phyloP scores from a whole-genome alignment of 2,113 vertebrate species.

The Mus pahari region DNA sequence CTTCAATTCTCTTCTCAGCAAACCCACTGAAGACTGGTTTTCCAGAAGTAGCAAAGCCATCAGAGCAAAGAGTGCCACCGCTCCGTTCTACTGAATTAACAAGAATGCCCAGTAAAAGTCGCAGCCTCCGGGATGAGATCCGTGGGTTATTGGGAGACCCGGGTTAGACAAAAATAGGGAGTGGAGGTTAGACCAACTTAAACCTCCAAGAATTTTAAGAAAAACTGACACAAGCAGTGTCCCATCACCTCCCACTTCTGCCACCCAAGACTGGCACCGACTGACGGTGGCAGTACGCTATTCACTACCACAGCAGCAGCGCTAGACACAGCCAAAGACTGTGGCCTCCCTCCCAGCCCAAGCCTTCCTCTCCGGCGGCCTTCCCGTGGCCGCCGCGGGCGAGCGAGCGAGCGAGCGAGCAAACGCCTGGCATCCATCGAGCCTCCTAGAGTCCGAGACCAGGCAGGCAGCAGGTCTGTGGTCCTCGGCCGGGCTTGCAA shows the following conservation, averaged over 20 bases:
- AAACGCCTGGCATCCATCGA: not conserved
- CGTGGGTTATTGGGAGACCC: conserved; percentile 31
- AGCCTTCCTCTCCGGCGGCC: not conserved
- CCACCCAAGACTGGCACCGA: not conserved
- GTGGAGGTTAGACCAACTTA: not conserved
- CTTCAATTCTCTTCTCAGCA: not conserved
- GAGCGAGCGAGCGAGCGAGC: not conserved
- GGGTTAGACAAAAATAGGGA: conserved; percentile 50
- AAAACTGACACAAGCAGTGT: conserved; percentile 9
- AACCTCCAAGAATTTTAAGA: conserved; percentile 12
- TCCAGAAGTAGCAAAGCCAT: conserved; percentile 37
- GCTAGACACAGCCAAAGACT: not conserved
- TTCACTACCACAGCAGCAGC: not conserved
- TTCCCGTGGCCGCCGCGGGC: not conserved
- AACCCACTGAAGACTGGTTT: not conserved
- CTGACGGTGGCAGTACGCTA: not conserved
- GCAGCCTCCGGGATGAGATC: not conserved
- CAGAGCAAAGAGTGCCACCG: not conserved
- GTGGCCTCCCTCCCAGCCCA: conserved; percentile 10
- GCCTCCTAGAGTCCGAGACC: not conserved
- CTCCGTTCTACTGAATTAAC: not conserved
- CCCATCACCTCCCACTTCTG: conserved; percentile 14
- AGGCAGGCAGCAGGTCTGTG: conserved; percentile 37
- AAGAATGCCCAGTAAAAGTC: not conserved
- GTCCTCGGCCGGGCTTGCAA: not conserved